Evolutionary conservation across 2,113 vertebrate genomes (phyloP).

Genomic region (Pimephales promelas): DNA sequence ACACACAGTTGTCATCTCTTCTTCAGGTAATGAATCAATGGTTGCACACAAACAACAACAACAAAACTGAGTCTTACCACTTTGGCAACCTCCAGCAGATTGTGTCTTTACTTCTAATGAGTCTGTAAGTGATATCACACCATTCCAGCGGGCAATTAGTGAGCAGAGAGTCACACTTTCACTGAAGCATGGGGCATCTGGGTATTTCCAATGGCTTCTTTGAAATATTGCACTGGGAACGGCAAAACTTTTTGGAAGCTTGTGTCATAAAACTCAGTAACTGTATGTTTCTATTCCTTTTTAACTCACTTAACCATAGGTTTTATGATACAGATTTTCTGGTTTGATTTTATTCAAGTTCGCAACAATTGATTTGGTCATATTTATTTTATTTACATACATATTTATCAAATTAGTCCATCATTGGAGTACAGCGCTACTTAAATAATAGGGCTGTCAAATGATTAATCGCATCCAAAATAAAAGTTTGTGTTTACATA

Average conservation of each 20-base stretch:
- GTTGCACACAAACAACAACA: constrained; percentile 48
- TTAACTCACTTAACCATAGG: neutral
- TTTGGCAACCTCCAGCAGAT: constrained; percentile 33
- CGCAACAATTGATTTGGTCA: neutral
- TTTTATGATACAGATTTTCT: neutral
- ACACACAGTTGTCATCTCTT: constrained; percentile 48
- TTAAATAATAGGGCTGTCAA: too few species aligned
- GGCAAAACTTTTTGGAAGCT: neutral
- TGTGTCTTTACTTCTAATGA: constrained; percentile 47
- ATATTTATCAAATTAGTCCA: neutral
- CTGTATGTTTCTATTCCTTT: neutral
- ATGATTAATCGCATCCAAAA: too few species aligned
- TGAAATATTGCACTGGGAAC: neutral
- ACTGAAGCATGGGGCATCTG: constrained; percentile 10
- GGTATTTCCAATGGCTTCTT: constrained; percentile 8
- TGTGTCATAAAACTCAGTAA: neutral
- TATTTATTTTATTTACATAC: neutral
- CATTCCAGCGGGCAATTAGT: constrained; percentile 35
- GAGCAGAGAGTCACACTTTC: neutral
- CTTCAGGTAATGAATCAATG: constrained; percentile 60
- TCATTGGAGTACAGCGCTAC: neutral
- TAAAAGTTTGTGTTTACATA: too few species aligned
- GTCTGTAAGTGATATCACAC: constrained; percentile 41
- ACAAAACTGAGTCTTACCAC: constrained; percentile 24
- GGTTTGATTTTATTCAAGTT: neutral